Base-by-base conservation (phyloP, 1,140 invertebrate species). In the Brachionus asplanchnoidis region DNA sequence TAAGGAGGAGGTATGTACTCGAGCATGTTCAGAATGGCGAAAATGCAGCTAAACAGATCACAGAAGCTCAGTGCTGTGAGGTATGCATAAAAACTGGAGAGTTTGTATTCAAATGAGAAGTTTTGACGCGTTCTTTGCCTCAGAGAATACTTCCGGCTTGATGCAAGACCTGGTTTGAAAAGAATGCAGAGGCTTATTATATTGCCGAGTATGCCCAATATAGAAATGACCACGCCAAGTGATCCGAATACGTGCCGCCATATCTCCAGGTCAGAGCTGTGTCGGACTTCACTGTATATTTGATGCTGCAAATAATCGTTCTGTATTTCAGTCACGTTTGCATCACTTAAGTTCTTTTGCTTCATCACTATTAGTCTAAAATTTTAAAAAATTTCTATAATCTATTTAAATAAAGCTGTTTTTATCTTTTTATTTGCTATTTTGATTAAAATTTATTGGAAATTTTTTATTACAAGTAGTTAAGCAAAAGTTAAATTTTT, bases 301-400 rank as follows among this genome's bases (percentile, higher is more conserved):
- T 82, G 79, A 82, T 82, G 79, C 42, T 82, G 79, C 23, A 82
- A 68, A 65, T 44, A 68, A 60, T 82, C 79, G 20, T 82, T 68
- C 20, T 68, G 36, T 40, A 82, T 82, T 65, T 82, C 79, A 26
- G 20, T 77, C 36, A 73, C 9, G 17, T 73, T 42, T 9, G 7
- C 17, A 1, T 42, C n/a, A n/a, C 12, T 73, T 42, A 20, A 40
- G 17, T 73, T 73, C 17, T 73, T 73, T 8, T 40, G 5, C 12
- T 73, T 73, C 68, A 73, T 73, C 32, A 20, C 40, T 42, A 9
- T 11, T 44, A 20, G 17, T 68, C 66, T 68, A 68, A 66, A 66
- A 66, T 8, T 66, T 66, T 3, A 23, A 28, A 68, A 2, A 40
- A 40, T 73, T 46, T 46, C 7, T 36, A 36, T 36, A 36, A 36